Conservation (phyloP, 1,140 invertebrate species). For the Zaprionus lachaisei region DNA sequence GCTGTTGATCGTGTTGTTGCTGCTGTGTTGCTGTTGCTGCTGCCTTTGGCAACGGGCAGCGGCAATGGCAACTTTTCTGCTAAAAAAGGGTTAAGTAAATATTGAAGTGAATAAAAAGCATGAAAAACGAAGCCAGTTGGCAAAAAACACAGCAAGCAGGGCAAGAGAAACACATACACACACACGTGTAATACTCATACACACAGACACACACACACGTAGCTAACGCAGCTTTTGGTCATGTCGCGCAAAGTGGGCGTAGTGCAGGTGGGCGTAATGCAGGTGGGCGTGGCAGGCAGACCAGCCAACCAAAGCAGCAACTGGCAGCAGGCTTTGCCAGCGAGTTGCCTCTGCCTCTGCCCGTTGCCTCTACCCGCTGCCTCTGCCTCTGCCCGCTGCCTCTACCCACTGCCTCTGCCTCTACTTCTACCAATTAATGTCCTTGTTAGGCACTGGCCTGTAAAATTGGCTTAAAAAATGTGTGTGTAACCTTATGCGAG, state of each 20-base stretch:
- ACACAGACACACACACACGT: conserved; percentile 4
- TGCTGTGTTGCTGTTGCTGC: conserved; percentile 35
- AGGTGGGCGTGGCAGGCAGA: conserved; percentile 40
- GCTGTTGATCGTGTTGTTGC: conserved; percentile 20
- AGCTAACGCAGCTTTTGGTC: conserved; percentile 58
- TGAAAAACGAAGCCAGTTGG: conserved; percentile 66
- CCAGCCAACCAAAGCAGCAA: conserved; percentile 9
- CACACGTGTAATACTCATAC: conserved; percentile 9
- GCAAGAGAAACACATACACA: conserved; percentile 9
- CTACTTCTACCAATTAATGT: conserved; percentile 75
- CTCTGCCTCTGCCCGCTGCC: background rate
- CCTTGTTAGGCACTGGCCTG: conserved; percentile 83
- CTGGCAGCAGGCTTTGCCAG: conserved; percentile 8
- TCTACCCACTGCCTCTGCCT: too few relatives aligned
- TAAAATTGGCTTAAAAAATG: conserved; percentile 84
- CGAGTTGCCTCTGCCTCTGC: conserved; percentile 25
- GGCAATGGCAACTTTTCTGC: conserved; percentile 58
- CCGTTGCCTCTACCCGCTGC: background rate
- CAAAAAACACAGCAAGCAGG: conserved; percentile 22
- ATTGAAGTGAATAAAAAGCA: conserved; percentile 79
- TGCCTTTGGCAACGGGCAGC: conserved; percentile 34
- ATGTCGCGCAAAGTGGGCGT: conserved; percentile 53
- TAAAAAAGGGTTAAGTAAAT: conserved; percentile 81
- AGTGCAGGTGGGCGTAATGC: conserved; percentile 46
- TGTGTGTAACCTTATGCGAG: conserved; percentile 81